phyloP scores from a whole-genome alignment of 2,113 vertebrate species.

The Argyrosomus japonicus region DNA sequence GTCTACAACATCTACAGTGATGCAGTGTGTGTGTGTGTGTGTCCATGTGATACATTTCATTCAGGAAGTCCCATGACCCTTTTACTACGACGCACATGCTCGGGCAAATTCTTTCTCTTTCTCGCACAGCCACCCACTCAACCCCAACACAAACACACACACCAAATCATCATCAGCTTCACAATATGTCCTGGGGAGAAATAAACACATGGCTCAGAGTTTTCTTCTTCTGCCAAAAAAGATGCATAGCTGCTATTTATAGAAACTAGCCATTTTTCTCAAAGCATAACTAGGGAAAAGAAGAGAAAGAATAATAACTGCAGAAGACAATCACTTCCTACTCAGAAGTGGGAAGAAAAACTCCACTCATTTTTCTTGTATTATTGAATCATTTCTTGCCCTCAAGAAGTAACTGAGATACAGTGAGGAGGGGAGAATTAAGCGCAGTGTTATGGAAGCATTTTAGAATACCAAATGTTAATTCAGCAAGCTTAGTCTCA shows the following conservation, averaged over 20 bases:
- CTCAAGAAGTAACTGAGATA: slow-evolving; percentile 52
- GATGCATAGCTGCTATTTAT: slow-evolving; percentile 73
- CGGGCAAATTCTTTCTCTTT: slow-evolving; percentile 40
- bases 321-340: slow-evolving; percentile 66
- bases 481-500: slow-evolving; percentile 54
- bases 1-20: slow-evolving; percentile 23
- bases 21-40: slow-evolving; percentile 24
- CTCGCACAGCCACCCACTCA: slow-evolving; percentile 45
- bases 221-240: slow-evolving; percentile 60
- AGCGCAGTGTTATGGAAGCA: slow-evolving; percentile 40
- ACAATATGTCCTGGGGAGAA: slow-evolving; percentile 69
- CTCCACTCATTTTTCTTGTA: slow-evolving; percentile 64
- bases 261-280: slow-evolving; percentile 68
- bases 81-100: slow-evolving; percentile 49
- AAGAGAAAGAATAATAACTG: slow-evolving; percentile 63
- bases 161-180: slow-evolving; percentile 39
- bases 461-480: slow-evolving; percentile 74
- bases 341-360: slow-evolving; percentile 60
- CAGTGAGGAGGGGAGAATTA: slow-evolving; percentile 12
- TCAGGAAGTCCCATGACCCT: slow-evolving; percentile 81
- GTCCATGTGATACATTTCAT: slow-evolving; percentile 60
- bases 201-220: slow-evolving; percentile 71
- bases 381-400: slow-evolving; percentile 75
- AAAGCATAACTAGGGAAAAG: slow-evolving; percentile 61
- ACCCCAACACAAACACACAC: slow-evolving; percentile 29